Evolutionary conservation across 2,113 vertebrate species (phyloP).

Genomic region (Nothoprocta pentlandii): DNA sequence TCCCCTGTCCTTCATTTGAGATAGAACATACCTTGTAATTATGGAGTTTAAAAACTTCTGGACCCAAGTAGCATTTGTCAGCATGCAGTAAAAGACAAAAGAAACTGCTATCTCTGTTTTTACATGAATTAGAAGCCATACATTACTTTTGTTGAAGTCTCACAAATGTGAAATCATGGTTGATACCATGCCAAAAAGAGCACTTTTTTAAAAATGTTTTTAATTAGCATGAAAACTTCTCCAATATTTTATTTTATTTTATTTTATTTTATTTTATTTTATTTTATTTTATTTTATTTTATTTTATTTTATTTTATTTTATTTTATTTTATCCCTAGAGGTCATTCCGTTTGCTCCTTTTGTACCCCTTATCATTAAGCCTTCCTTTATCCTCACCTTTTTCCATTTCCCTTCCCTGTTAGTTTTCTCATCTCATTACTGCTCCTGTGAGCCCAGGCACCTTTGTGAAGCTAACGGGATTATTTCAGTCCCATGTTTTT

Average conservation of each 20-base stretch:
- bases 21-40: constrained; percentile 9
- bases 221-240: not conserved
- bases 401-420: constrained; percentile 1
- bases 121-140: not conserved
- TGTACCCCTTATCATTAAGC: not conserved
- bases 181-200: constrained; percentile 36
- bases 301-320: constrained; percentile 8
- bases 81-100: not conserved
- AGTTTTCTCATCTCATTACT: constrained; percentile 12
- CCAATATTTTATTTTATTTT: not conserved
- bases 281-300: constrained; percentile 8
- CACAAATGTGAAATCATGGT: not conserved
- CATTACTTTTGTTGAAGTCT: not conserved
- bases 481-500: not conserved
- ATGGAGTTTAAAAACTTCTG: constrained; percentile 12
- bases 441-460: not conserved
- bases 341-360: not conserved
- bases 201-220: not conserved
- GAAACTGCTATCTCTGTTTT: constrained; percentile 5
- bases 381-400: constrained; percentile 1
- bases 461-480: not conserved
- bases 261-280: constrained; percentile 8
- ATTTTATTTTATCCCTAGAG: not conserved
- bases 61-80: constrained; percentile 23
- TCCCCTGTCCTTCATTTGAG: not conserved